Percentiles rank a stretch among this genome's conserved stretches.
Conservation (phyloP, 2,113 vertebrate species). For the Lanius ludovicianus region DNA sequence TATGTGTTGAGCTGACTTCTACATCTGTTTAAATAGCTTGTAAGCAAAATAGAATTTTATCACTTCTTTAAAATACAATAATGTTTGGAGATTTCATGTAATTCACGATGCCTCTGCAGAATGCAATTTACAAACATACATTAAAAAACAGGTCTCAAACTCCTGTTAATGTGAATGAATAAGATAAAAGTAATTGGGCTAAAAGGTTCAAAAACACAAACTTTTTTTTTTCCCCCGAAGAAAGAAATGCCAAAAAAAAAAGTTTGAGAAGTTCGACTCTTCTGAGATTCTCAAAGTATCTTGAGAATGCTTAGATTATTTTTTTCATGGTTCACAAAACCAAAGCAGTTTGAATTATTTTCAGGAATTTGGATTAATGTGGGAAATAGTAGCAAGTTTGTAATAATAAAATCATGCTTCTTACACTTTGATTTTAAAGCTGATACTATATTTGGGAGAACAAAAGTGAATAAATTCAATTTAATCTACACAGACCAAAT, state of each 20-base stretch:
- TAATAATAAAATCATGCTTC: neutral
- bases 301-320: neutral
- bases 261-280: neutral
- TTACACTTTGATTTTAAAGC: neutral
- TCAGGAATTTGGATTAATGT: neutral
- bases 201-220: neutral
- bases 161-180: neutral
- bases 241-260: neutral
- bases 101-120: neutral
- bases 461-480: neutral
- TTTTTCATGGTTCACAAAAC: neutral
- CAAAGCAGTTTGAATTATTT: neutral
- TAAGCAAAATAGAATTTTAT: neutral
- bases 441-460: neutral
- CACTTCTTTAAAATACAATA: neutral
- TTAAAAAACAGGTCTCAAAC: neutral
- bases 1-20: neutral
- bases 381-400: neutral
- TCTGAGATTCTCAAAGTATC: neutral
- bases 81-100: neutral
- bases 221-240: neutral
- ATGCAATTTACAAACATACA: neutral
- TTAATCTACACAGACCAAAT: neutral
- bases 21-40: neutral
- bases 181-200: neutral